Percentiles rank a stretch among this genome's conserved stretches.
Evolutionary conservation across 2,797 vertebrate species (phyloP).

Genomic region (Cryptoprocta ferox): DNA sequence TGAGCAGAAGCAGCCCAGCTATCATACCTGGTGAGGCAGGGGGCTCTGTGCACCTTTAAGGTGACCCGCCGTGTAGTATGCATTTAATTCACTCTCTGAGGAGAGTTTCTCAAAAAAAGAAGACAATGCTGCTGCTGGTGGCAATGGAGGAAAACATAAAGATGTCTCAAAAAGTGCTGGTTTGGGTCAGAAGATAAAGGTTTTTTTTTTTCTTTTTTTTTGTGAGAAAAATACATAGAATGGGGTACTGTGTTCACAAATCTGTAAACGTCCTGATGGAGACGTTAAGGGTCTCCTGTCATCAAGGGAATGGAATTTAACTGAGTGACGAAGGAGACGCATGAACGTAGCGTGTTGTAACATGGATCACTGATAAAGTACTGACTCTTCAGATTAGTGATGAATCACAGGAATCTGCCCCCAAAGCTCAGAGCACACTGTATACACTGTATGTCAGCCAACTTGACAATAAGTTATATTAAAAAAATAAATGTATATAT

Average conservation of each 20-base stretch:
- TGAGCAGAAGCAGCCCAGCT: not conserved
- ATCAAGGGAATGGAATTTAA: not conserved
- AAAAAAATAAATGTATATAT: not conserved
- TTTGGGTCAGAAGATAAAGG: not conserved
- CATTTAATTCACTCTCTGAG: not conserved
- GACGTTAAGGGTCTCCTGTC: too few species aligned
- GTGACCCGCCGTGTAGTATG: accelerated
- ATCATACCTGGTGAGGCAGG: accelerated
- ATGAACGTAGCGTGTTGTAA: not conserved
- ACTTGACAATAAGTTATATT: too few species aligned
- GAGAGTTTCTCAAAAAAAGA: not conserved
- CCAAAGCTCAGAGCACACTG: too few species aligned
- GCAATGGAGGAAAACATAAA: not conserved
- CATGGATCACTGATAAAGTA: not conserved
- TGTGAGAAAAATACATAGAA: not conserved
- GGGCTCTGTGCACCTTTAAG: not conserved
- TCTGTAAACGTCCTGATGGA: not conserved
- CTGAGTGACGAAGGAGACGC: not conserved
- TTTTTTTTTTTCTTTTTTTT: not conserved
- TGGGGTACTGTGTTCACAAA: not conserved
- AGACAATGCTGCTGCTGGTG: not conserved
- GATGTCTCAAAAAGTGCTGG: not conserved
- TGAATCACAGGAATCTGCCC: not conserved
- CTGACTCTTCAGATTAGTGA: not conserved
- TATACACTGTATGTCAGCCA: too few species aligned